Evolutionary conservation across 2,113 vertebrate genomes (phyloP), one percentile per base, ranked within the genome.

Genomic region (Gallinago media): DNA sequence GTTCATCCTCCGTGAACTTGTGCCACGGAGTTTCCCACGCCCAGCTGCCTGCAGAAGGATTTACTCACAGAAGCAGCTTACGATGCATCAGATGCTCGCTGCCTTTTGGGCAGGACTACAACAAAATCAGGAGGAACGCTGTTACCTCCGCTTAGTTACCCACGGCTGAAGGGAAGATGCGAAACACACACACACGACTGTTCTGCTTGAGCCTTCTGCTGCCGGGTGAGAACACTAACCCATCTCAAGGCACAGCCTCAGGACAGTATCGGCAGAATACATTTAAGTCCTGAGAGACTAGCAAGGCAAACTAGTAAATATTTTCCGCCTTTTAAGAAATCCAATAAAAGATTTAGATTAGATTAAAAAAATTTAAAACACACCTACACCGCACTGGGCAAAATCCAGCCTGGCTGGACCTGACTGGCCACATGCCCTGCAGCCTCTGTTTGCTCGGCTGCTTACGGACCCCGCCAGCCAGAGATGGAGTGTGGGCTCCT

Each of bases 161-260:
- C 19, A 1, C 0, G 7, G 66, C 66, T 16, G 17, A 21, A 22
- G 67, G 42, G 49, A 29, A 47, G 54, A 25, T 3, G 9, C 7
- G 36, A 12, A 14, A 17, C 19, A 5, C 19, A 5, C 19, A 5
- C 2, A 2, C 2, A 4, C 1, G 12, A 70, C 36, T 3, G 2
- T 16, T 17, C 70, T 34, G 50, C 55, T 49, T 12, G 1, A 50
- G 40, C 54, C 47, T 8, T 8, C 78, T 49, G 72, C 85, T 36
- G 67, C 71, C 8, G 3, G 17, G 0, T 4, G 25, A 1, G n/a
- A 52, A 2, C 63, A 20, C 68, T 36, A 62, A 2, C 66, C 46
- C 36, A 2, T 6, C 58, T 8, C 38, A 8, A 11, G 63, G 27
- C 31, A n/a, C 25, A 15, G 59, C 55, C 58, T 13, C 40, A 3